Evolutionary conservation across 2,113 vertebrate species (phyloP).

Genomic region (Callionymus lyra): DNA sequence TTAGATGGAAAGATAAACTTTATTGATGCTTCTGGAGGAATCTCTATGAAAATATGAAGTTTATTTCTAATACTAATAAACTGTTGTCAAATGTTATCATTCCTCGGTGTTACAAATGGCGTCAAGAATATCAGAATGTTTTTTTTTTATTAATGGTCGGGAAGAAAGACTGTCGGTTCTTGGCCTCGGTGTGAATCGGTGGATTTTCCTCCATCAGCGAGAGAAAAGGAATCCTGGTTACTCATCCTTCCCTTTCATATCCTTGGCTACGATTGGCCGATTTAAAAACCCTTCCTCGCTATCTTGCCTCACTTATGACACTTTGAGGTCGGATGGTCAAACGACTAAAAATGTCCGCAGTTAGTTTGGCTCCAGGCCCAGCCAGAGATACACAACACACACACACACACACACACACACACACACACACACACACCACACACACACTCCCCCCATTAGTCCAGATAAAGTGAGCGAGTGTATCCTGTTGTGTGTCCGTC

Average conservation of each 20-base stretch:
- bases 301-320: slow-evolving; percentile 62
- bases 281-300: slow-evolving; percentile 45
- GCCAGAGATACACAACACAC: too few relatives aligned
- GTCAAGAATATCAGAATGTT: too few relatives aligned
- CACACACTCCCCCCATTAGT: slow-evolving; percentile 25
- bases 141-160: too few relatives aligned
- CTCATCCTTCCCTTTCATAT: slow-evolving; percentile 28
- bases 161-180: too few relatives aligned
- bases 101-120: too few relatives aligned
- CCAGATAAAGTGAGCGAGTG: slow-evolving; percentile 49
- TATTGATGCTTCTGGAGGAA: too few relatives aligned
- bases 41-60: too few relatives aligned
- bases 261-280: slow-evolving; percentile 35
- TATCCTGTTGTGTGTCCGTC: slow-evolving; percentile 49
- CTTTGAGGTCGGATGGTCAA: slow-evolving; percentile 65
- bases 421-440: slow-evolving; percentile 12
- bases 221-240: slow-evolving; percentile 28
- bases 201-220: too few relatives aligned
- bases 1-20: too few relatives aligned
- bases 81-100: too few relatives aligned
- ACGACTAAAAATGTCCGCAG: slow-evolving; percentile 60
- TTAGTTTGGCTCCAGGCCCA: slow-evolving; percentile 51
- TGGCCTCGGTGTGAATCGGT: too few relatives aligned
- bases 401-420: slow-evolving; percentile 22
- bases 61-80: too few relatives aligned